A percentile compares a stretch with the other conserved stretches of the same genome.
These are phyloP conservation scores for Pocillopora grandis DNA, from an alignment of 92 coral and sea anemone genomes.

Conservation along the genomic window DNA sequence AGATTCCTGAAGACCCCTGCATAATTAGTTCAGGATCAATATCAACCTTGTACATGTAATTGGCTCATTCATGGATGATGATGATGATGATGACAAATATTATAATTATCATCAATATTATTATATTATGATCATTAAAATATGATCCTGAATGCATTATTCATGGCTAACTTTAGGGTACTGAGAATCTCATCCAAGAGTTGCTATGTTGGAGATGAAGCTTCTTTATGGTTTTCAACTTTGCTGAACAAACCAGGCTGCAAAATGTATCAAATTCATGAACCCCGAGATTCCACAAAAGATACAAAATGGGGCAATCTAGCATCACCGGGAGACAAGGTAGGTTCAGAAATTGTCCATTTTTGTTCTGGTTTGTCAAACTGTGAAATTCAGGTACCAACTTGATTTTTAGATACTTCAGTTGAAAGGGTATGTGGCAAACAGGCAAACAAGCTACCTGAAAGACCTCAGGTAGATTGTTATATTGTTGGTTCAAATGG, in stretches of 20 bases:
- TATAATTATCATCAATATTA: neutral
- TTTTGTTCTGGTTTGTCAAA: too few species aligned
- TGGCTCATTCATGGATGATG: too few species aligned
- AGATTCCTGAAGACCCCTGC: too few species aligned
- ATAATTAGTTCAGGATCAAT: too few species aligned
- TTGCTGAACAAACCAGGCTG: slow-evolving; percentile 69
- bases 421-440: neutral
- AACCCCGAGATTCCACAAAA: slow-evolving; percentile 54
- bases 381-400: too few species aligned
- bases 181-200: slow-evolving; percentile 64
- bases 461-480: too few species aligned
- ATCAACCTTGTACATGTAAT: too few species aligned
- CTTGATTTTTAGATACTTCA: neutral
- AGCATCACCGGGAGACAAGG: slow-evolving; percentile 72
- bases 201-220: slow-evolving; percentile 84
- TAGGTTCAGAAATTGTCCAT: slow-evolving; percentile 1
- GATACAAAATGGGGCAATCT: slow-evolving; percentile 72
- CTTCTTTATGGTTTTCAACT: slow-evolving; percentile 80
- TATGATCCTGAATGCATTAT: neutral
- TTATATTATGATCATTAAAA: neutral
- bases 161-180: slow-evolving; percentile 42
- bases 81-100: neutral
- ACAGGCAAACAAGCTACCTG: too few species aligned
- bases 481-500: too few species aligned
- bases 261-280: slow-evolving; percentile 59